phyloP scores from a whole-genome alignment of 2,113 vertebrate genomes.

The Zosterops lateralis region DNA sequence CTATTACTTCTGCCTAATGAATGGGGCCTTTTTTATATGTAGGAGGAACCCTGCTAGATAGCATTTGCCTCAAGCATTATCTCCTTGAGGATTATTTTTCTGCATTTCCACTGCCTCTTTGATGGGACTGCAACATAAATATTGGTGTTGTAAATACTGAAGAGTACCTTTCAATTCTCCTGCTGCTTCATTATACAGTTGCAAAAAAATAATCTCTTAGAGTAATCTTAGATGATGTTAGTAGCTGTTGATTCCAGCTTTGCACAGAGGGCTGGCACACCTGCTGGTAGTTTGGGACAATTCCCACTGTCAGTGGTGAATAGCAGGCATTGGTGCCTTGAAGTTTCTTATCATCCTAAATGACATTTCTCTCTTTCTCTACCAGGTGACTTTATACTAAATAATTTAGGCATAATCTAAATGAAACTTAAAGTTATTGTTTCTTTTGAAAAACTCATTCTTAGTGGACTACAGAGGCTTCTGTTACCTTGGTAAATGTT shows the following conservation, averaged over 20 bases:
- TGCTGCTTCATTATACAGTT: neutral
- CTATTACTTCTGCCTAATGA: neutral
- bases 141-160: neutral
- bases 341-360: neutral
- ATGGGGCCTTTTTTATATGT: neutral
- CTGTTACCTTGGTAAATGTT: neutral
- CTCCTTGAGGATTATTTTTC: neutral
- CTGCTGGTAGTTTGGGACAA: neutral
- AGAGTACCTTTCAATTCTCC: neutral
- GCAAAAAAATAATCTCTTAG: neutral
- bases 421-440: neutral
- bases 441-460: neutral
- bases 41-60: neutral
- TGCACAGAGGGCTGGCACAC: neutral
- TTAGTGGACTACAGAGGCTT: neutral
- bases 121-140: neutral
- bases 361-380: neutral
- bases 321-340: neutral
- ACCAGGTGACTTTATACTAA: neutral
- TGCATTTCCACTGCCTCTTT: neutral
- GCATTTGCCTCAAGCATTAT: neutral
- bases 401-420: neutral
- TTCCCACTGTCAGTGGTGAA: neutral
- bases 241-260: neutral
- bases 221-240: neutral